These are phyloP conservation scores for Hydrocynus forskahlii DNA, from an alignment of 2,797 vertebrate genomes.

Conservation along the genomic window DNA sequence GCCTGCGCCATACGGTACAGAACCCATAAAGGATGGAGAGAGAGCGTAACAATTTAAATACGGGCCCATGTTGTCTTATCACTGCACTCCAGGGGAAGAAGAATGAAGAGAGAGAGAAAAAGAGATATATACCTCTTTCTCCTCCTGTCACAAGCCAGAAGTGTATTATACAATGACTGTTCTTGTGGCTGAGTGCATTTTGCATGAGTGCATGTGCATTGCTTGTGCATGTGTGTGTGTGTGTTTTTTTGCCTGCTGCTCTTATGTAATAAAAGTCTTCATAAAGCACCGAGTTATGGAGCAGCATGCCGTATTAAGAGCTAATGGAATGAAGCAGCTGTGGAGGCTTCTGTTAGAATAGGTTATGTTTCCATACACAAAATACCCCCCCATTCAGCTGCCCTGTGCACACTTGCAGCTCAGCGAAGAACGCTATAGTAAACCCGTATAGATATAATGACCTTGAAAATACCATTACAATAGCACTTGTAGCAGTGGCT, in stretches of 20 bases:
- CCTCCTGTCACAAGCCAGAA: background rate
- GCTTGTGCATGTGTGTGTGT: background rate
- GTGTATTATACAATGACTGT: background rate
- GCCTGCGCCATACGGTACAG: background rate
- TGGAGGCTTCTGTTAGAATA: slow-evolving; percentile 15
- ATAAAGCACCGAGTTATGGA: background rate
- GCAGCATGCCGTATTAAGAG: background rate
- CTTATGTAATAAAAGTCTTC: slow-evolving; percentile 9
- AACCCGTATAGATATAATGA: slow-evolving; percentile 25
- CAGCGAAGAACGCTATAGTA: background rate
- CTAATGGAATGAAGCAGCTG: background rate
- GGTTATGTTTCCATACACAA: slow-evolving; percentile 6
- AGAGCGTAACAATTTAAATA: background rate
- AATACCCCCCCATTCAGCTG: background rate
- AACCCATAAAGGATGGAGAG: background rate
- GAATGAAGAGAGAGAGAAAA: background rate
- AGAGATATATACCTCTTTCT: background rate
- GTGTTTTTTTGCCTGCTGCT: background rate
- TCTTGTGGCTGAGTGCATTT: background rate
- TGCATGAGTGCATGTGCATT: background rate
- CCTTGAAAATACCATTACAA: slow-evolving; percentile 39
- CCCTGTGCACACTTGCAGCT: background rate
- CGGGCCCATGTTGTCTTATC: background rate
- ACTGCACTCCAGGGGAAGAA: background rate
- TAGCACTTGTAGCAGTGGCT: slow-evolving; percentile 27